Evolutionary conservation across 2,113 vertebrate genomes (phyloP).

Genomic region (Jacana jacana): DNA sequence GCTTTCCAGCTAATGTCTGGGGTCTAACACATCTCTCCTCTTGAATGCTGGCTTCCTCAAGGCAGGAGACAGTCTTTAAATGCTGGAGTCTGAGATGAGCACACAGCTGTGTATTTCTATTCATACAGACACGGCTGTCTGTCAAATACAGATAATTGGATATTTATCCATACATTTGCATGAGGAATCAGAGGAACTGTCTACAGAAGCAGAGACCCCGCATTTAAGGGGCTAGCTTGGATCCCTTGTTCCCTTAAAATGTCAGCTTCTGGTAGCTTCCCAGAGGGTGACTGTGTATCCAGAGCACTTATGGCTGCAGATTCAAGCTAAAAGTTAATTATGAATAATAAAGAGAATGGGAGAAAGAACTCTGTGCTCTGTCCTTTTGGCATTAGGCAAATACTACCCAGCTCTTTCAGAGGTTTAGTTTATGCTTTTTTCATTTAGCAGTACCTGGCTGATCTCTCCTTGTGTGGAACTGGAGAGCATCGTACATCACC

Average conservation of each 20-base stretch:
- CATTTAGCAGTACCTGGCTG: neutral
- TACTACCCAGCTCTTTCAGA: neutral
- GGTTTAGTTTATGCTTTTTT: neutral
- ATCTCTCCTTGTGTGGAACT: neutral
- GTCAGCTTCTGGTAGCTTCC: neutral
- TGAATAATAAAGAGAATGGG: neutral
- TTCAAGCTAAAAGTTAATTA: neutral
- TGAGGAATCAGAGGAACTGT: neutral
- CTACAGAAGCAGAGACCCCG: neutral
- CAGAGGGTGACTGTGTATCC: neutral
- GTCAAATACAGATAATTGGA: constrained; percentile 24
- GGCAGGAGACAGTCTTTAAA: neutral
- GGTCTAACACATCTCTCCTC: neutral
- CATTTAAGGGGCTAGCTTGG: neutral
- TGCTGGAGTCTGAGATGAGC: neutral
- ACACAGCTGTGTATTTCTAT: neutral
- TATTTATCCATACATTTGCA: constrained; percentile 32
- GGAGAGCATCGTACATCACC: neutral
- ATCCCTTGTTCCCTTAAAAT: neutral
- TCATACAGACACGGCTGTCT: neutral
- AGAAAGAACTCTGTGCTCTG: neutral
- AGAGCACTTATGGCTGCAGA: neutral
- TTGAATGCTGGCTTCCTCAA: neutral
- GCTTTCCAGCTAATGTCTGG: neutral
- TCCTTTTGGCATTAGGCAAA: neutral